Evolutionary conservation across 2,888 invertebrate species (phyloP).

Genomic region (Acanthopleura granulata): DNA sequence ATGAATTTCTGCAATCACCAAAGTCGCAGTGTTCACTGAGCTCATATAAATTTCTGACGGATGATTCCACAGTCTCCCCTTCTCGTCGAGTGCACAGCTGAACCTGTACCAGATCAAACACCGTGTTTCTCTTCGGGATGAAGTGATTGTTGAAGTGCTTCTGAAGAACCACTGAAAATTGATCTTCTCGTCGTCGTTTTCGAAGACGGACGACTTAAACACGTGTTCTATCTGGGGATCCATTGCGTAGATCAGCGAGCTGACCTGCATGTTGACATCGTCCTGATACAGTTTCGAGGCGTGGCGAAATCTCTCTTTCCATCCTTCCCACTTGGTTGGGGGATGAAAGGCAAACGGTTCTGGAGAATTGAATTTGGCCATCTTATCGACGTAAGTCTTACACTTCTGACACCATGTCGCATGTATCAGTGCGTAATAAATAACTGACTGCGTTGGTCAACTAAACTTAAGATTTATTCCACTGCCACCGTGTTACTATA

Average conservation of each 20-base stretch:
- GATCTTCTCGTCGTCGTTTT: background rate
- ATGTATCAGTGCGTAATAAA: too few relatives aligned
- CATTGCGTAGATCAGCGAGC: conserved; percentile 22
- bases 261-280: conserved; percentile 22
- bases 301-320: conserved; percentile 25
- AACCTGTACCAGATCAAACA: conserved; percentile 22
- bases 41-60: conserved; percentile 19
- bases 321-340: conserved; percentile 30
- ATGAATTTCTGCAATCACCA: background rate
- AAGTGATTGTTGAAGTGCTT: background rate
- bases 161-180: background rate
- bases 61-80: conserved; percentile 20
- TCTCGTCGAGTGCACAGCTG: too few relatives aligned
- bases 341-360: conserved; percentile 20
- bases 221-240: conserved; percentile 21
- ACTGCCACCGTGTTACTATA: too few relatives aligned
- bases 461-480: too few relatives aligned
- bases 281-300: conserved; percentile 35
- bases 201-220: conserved; percentile 12
- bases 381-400: background rate
- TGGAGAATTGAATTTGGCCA: background rate
- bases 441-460: too few relatives aligned
- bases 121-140: conserved; percentile 23
- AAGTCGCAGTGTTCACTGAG: conserved; percentile 20
- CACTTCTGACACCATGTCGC: conserved; percentile 9